These are phyloP conservation scores for Dipodomys ordii DNA, from an alignment of 2,113 vertebrate species.

Conservation along the genomic window DNA sequence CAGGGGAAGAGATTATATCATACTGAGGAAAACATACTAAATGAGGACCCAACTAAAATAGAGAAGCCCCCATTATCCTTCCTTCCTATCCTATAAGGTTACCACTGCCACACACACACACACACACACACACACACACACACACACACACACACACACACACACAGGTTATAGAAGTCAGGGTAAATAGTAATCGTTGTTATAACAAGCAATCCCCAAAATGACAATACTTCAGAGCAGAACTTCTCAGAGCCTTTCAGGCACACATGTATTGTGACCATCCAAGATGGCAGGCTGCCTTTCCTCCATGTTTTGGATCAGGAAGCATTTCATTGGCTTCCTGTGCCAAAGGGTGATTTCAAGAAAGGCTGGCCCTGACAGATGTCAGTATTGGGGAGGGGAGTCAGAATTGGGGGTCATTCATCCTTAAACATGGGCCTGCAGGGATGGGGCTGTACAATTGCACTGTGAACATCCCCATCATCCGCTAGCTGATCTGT, in stretches of 20 bases:
- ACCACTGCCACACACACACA: neutral
- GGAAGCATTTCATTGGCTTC: neutral
- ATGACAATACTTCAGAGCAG: neutral
- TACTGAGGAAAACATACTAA: neutral
- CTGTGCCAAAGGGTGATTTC: neutral
- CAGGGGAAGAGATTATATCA: neutral
- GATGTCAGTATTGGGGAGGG: neutral
- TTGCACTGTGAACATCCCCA: too few species aligned
- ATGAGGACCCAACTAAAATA: too few species aligned
- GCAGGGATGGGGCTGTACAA: neutral
- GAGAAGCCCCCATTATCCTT: neutral
- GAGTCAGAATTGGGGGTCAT: too few species aligned
- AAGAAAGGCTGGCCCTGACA: neutral
- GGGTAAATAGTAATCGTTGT: neutral
- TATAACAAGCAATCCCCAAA: neutral
- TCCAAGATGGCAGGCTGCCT: neutral
- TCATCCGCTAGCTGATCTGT: neutral
- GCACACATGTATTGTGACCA: neutral
- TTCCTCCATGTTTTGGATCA: neutral
- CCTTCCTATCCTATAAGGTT: neutral
- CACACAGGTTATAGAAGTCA: neutral
- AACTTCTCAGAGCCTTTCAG: neutral
- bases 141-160: too few species aligned
- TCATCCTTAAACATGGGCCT: neutral
- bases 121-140: too few species aligned